Evolutionary conservation across 2,888 invertebrate species (phyloP).

Genomic region (Luffia ferchaultella): DNA sequence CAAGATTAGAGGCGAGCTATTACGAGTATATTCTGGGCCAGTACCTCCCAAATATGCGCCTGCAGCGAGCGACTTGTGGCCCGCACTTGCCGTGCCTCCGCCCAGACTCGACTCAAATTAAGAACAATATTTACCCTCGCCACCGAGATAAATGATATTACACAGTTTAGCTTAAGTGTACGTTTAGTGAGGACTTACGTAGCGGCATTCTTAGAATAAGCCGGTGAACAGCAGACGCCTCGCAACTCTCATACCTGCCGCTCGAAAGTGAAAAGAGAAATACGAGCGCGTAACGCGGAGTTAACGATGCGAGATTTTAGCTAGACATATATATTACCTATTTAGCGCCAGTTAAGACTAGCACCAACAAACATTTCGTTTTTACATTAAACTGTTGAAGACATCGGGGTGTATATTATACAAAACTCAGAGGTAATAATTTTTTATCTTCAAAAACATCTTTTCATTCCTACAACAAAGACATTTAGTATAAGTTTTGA

Average conservation of each 20-base stretch:
- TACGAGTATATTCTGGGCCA: constrained; percentile 49
- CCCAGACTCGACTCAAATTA: constrained; percentile 59
- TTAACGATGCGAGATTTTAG: constrained; percentile 13
- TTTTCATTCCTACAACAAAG: too few species aligned
- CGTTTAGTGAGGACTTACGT: constrained; percentile 52
- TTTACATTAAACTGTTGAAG: too few species aligned
- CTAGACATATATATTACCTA: too few species aligned
- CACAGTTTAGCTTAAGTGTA: constrained; percentile 51
- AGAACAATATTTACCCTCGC: constrained; percentile 62
- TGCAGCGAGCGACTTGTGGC: constrained; percentile 52
- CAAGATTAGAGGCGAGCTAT: constrained; percentile 61
- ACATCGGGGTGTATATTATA: too few species aligned
- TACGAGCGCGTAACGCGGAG: constrained; percentile 24
- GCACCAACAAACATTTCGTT: too few species aligned
- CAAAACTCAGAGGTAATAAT: too few species aligned
- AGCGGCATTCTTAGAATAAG: constrained; percentile 47
- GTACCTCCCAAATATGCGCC: constrained; percentile 57
- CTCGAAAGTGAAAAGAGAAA: constrained; percentile 19
- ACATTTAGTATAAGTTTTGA: not conserved
- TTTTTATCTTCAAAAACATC: too few species aligned
- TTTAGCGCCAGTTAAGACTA: too few species aligned
- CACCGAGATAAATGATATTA: constrained; percentile 57
- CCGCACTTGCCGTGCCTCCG: constrained; percentile 31
- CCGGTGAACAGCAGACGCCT: too few species aligned
- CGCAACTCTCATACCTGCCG: too few species aligned